phyloP scores from a whole-genome alignment of 2,113 vertebrate genomes.

The Acanthochromis polyacanthus region DNA sequence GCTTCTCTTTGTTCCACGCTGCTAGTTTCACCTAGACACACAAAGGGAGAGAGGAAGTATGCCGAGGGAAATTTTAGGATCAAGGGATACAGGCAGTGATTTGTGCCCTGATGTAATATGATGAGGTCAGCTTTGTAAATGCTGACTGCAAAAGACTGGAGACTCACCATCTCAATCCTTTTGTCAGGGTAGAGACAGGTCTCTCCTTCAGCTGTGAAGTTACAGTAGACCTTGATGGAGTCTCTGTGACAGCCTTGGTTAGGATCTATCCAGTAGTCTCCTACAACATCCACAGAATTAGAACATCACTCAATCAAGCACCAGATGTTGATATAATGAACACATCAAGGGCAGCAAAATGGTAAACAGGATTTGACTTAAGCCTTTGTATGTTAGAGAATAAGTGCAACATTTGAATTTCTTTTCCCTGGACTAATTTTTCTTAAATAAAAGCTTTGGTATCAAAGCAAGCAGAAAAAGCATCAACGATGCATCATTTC shows the following conservation, averaged over 20 bases:
- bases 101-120: slow-evolving; percentile 46
- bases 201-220: slow-evolving; percentile 93
- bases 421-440: neutral
- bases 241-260: slow-evolving; percentile 93
- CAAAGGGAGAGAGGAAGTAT: slow-evolving; percentile 14
- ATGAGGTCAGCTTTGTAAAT: slow-evolving; percentile 47
- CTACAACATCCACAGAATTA: slow-evolving; percentile 72
- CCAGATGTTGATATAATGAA: slow-evolving; percentile 21
- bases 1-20: slow-evolving; percentile 92
- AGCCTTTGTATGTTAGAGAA: neutral
- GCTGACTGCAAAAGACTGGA: slow-evolving; percentile 30
- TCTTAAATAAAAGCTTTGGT: neutral
- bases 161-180: slow-evolving; percentile 88
- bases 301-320: slow-evolving; percentile 35
- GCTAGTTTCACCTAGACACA: slow-evolving; percentile 89
- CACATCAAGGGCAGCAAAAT: neutral
- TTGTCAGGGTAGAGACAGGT: slow-evolving; percentile 93
- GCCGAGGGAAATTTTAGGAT: slow-evolving; percentile 27
- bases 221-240: slow-evolving; percentile 92
- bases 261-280: slow-evolving; percentile 97
- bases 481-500: neutral
- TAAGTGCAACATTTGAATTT: too few relatives aligned
- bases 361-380: slow-evolving; percentile 3
- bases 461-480: neutral
- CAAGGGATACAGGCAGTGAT: slow-evolving; percentile 38